Evolutionary conservation across 2,797 vertebrate species (phyloP).

Genomic region (Pristis pectinata): DNA sequence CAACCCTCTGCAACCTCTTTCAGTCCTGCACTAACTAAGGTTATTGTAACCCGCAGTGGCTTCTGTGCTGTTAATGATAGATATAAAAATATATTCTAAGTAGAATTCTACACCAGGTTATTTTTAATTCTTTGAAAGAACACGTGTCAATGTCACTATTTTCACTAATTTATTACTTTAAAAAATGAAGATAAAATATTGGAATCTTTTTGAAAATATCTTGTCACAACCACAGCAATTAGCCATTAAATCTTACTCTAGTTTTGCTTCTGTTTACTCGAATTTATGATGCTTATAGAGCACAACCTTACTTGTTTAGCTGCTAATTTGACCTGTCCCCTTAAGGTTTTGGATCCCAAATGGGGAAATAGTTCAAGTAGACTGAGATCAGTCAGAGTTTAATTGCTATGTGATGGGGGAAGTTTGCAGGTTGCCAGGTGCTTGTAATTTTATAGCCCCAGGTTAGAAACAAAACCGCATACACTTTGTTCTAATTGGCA

Average conservation of each 20-base stretch:
- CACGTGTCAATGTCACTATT: no score
- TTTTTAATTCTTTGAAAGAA: no score
- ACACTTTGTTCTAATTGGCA: neutral
- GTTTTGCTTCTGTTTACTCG: neutral
- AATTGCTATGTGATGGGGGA: neutral
- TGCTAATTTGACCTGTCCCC: neutral
- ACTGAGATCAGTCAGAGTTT: neutral
- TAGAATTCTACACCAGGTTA: no score
- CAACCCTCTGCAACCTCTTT: no score
- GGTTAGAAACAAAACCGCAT: neutral
- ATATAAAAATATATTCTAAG: no score
- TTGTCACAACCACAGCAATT: neutral
- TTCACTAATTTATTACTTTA: neutral
- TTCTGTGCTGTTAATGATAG: no score
- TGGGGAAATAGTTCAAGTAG: no score
- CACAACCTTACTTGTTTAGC: neutral
- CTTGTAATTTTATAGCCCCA: neutral
- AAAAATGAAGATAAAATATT: neutral
- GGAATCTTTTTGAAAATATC: neutral
- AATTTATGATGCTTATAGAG: neutral
- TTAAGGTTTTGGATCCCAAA: neutral
- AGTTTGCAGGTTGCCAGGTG: neutral
- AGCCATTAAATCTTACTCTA: neutral
- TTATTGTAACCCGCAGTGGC: no score
- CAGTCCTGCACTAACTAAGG: no score